Percentiles rank a stretch among this genome's conserved stretches.
Evolutionary conservation across 2,113 vertebrate genomes (phyloP).

Genomic region (Narcine bancroftii): DNA sequence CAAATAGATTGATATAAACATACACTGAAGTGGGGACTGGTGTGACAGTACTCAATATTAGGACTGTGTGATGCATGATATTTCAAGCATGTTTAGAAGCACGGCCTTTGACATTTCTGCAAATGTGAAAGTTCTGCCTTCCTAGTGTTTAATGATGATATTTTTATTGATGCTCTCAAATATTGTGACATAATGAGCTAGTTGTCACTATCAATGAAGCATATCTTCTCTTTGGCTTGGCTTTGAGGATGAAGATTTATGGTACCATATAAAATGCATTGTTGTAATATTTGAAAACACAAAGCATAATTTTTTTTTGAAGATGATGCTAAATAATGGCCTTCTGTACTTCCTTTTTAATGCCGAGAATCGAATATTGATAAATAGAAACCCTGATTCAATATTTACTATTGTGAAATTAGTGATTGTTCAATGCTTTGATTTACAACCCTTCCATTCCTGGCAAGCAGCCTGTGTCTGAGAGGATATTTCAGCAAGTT

Average conservation of each 20-base stretch:
- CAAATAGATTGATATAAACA: constrained; percentile 14
- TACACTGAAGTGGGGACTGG: background rate
- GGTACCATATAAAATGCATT: background rate
- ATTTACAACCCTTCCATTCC: background rate
- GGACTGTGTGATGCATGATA: background rate
- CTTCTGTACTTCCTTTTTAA: background rate
- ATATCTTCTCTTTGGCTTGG: no score
- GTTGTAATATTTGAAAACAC: background rate
- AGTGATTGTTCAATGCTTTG: background rate
- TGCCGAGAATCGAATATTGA: background rate
- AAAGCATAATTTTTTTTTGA: background rate
- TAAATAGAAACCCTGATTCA: background rate
- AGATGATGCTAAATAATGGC: background rate
- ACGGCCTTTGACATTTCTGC: background rate
- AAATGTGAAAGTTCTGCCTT: background rate
- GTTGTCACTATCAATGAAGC: background rate
- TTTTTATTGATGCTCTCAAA: background rate
- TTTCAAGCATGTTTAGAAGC: background rate
- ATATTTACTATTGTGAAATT: background rate
- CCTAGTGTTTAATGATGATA: background rate
- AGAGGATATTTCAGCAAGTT: background rate
- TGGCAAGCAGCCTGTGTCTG: background rate
- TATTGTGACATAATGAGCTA: constrained; percentile 1
- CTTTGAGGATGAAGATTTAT: no score
- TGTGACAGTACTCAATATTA: background rate